Base-by-base conservation (phyloP, 2,797 vertebrate genomes). In the Lophotriccus pileatus region DNA sequence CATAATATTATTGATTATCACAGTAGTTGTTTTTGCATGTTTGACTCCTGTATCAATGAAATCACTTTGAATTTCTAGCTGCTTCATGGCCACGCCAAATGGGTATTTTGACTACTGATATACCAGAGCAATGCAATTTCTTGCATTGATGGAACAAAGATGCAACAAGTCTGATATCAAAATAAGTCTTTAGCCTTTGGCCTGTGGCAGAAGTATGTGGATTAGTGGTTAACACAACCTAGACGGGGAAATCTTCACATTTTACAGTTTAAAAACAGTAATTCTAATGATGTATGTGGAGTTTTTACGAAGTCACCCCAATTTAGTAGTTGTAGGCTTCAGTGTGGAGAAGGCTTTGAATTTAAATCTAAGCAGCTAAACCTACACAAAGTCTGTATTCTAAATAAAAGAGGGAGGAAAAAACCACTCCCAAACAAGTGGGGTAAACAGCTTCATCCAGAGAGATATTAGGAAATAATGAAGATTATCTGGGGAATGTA, bases 1-100 rank as follows among this genome's bases (percentile, higher is more conserved):
- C 5, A 9, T 32, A 52, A 15, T 16, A 49, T 44, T 75, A 58
- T 27, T 60, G 8, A 67, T 62, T 59, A 34, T 16, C 13, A 24
- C 0, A 0, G 52, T 49, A 41, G 18, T 10, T 67, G 12, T 4
- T 23, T 27, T 58, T 47, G 58, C 0, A 0, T 67, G 19, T 63
- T 72, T 67, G 20, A 53, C 16, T 43, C 56, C 1, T 12, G 1
- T 53, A 16, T 58, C 53, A 49, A 0, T 47, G 8, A 78, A 66
- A 4, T 11, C 25, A 24, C 21, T 53, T 8, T 52, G 19, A 23
- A 58, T 62, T 79, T 75, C 39, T 49, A 53, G 37, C 47, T 44
- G 16, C 34, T 89, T 6, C 32, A 17, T 36, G 58, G 24, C 8
- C 9, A 11, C 3, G 4, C 4, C 22, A 85, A 7, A 11, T 23